Evolutionary conservation across 2,797 vertebrate species (phyloP).

Genomic region (Tympanoctomys barrerae): DNA sequence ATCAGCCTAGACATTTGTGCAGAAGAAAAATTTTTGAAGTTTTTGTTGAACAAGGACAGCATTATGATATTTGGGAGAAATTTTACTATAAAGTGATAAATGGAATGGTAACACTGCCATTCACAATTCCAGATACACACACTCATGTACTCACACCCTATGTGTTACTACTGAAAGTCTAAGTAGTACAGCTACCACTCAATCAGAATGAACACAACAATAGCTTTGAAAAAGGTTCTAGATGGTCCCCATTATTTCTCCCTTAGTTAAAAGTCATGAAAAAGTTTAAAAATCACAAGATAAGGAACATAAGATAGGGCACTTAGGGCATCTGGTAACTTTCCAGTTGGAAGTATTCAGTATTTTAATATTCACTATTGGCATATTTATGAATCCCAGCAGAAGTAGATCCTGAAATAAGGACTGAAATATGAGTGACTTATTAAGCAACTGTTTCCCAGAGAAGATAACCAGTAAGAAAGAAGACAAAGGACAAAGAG

Average conservation of each 20-base stretch:
- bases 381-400: neutral
- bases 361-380: neutral
- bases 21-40: neutral
- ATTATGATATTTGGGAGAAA: conserved; percentile 40
- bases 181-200: neutral
- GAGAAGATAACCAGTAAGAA: neutral
- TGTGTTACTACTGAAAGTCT: neutral
- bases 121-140: neutral
- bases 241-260: neutral
- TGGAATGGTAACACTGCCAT: neutral
- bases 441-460: neutral
- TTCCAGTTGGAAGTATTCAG: neutral
- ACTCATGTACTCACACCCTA: neutral
- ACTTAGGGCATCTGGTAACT: neutral
- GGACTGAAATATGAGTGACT: neutral
- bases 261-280: neutral
- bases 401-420: neutral
- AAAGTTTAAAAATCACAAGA: neutral
- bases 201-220: neutral
- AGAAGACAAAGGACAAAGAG: neutral
- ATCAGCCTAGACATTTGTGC: neutral
- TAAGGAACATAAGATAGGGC: neutral
- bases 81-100: neutral
- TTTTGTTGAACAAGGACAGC: conserved; percentile 23
- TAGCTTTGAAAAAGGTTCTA: neutral